Percentiles rank a stretch among this genome's conserved stretches.
Conservation (phyloP, 2,797 vertebrate genomes). For the Myoxocephalus aenaeus region DNA sequence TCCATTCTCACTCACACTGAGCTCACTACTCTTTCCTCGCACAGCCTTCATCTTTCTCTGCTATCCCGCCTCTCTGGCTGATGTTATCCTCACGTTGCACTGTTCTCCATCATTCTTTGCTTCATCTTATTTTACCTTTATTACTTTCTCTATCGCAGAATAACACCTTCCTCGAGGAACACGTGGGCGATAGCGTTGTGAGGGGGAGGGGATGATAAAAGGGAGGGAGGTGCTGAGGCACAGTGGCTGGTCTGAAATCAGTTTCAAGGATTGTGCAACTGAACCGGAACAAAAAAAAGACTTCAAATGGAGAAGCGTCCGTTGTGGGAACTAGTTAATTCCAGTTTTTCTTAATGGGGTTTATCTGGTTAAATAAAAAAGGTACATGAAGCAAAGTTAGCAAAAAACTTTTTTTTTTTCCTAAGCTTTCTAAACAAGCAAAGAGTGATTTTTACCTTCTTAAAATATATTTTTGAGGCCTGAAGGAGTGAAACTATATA, state of each 20-base stretch:
- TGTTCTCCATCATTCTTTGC: constrained; percentile 61
- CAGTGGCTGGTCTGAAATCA: constrained; percentile 26
- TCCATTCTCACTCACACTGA: constrained; percentile 52
- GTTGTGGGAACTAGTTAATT: background rate
- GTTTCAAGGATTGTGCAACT: constrained; percentile 4
- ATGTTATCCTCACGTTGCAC: constrained; percentile 61
- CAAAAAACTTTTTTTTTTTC: no score
- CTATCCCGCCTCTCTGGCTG: constrained; percentile 50
- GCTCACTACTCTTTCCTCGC: constrained; percentile 51
- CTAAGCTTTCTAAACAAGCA: background rate
- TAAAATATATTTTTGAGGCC: background rate
- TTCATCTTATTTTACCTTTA: constrained; percentile 74
- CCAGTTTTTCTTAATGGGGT: background rate
- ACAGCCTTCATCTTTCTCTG: constrained; percentile 55
- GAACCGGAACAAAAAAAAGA: background rate
- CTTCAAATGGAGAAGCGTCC: background rate
- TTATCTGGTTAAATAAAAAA: background rate
- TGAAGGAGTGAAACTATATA: no score
- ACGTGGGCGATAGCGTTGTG: constrained; percentile 45
- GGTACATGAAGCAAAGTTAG: background rate
- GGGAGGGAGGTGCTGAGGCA: background rate
- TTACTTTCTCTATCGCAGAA: constrained; percentile 63
- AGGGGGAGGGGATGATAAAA: constrained; percentile 1
- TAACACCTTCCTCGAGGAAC: constrained; percentile 58
- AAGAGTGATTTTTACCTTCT: background rate